Evolutionary conservation across 1,140 invertebrate genomes (phyloP).

Genomic region (Cydia pomonella): DNA sequence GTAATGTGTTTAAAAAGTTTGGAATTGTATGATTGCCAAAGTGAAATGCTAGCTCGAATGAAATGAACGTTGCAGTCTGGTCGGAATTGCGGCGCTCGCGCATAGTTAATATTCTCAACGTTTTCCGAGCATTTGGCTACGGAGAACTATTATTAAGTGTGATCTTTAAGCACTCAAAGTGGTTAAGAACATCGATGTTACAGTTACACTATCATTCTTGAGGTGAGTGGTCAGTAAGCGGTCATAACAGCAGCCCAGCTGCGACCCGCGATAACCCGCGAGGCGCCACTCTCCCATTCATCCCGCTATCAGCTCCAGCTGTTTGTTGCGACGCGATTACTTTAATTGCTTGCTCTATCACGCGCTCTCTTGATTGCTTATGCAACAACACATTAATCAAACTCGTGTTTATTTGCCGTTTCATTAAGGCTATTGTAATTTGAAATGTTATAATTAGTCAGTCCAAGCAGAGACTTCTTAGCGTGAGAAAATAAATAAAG

Average conservation of each 20-base stretch:
- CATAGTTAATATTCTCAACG: too few species aligned
- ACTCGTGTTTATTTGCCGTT: conserved; percentile 29
- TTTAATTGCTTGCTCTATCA: conserved; percentile 36
- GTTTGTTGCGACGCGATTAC: conserved; percentile 39
- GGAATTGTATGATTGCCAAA: too few species aligned
- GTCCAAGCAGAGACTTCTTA: neutral
- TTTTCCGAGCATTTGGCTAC: too few species aligned
- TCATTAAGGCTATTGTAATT: conserved; percentile 24
- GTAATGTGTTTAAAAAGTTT: too few species aligned
- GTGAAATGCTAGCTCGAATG: too few species aligned
- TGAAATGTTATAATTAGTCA: neutral
- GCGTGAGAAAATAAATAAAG: neutral
- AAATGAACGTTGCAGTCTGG: too few species aligned
- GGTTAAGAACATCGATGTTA: too few species aligned
- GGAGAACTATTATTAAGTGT: too few species aligned
- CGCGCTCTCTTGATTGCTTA: conserved; percentile 35
- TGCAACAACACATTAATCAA: conserved; percentile 34
- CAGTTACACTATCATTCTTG: neutral
- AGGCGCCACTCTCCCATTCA: conserved; percentile 53
- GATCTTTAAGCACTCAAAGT: too few species aligned
- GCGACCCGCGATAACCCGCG: conserved; percentile 62
- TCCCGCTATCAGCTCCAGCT: conserved; percentile 37
- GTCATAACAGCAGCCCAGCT: conserved; percentile 24
- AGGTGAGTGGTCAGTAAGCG: neutral
- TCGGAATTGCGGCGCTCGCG: too few species aligned